Evolutionary conservation across 2,888 invertebrate genomes (phyloP), one percentile per base, ranked within the genome.

Genomic region (Erebia aethiops): DNA sequence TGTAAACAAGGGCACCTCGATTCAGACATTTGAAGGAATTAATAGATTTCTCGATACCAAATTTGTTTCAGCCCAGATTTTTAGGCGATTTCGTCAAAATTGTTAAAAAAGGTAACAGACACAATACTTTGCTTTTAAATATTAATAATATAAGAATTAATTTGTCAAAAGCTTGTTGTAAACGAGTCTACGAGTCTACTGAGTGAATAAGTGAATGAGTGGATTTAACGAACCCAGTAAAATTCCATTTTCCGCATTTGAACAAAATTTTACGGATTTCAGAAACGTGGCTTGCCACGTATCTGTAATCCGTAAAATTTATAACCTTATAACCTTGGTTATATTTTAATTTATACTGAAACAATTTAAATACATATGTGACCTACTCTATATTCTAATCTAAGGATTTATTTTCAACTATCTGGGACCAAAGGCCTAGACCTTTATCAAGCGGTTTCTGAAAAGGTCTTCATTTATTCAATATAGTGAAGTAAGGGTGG

Each of bases 181-280:
- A 18, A 54, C 61, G 26, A 66, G 21, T 54, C 16, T 54, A 54
- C 54, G 21, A 61, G 26, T 46, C 26, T 61, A 70, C 43, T 46
- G 35, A 16, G 26, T 61, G 61, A 67, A 26, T 61, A 26, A 52
- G 41, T 21, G 26, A 67, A 71, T 68, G 51, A 46, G 70, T 60
- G 54, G 61, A 61, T 67, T 71, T 66, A 67, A 66, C 70, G 70
- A 70, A 70, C 67, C 67, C 49, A 56, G 14, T 67, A 67, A 67
- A 62, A 61, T 51, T 51, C 41, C 35, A 60, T 35, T 35, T 35
- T 35, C 35, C 51, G 41, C 35, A 69, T 71, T 62, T 51, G 62
- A 18, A 18, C 26, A 1, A 56, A 67, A 67, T 71, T 56, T 71
- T 49, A 62, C 62, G 56, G 51, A 51, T 26, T 56, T 21, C 49